Conservation (phyloP, 2,797 vertebrate genomes). For the Pelodytes ibericus region DNA sequence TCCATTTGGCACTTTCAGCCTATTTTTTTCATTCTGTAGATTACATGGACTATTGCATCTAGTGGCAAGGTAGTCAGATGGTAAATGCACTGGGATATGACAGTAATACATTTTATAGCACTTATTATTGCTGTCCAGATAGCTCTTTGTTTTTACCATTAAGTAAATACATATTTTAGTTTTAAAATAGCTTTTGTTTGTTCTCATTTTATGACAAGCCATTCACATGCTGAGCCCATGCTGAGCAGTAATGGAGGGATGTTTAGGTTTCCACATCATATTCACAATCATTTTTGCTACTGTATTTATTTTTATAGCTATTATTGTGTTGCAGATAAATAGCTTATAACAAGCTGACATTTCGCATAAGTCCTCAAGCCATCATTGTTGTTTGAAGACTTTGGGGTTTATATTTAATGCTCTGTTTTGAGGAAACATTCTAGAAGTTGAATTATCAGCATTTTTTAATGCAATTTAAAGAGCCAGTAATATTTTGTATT, state of each 20-base stretch:
- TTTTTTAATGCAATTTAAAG: too few relatives aligned
- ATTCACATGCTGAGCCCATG: slow-evolving; percentile 63
- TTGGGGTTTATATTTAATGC: too few relatives aligned
- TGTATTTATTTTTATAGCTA: background rate
- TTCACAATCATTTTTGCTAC: background rate
- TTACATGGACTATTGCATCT: slow-evolving; percentile 86
- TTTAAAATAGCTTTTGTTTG: slow-evolving; percentile 66
- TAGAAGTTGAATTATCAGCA: too few relatives aligned
- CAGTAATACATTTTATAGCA: slow-evolving; percentile 78
- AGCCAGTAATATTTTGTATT: too few relatives aligned
- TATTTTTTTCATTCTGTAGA: slow-evolving; percentile 77
- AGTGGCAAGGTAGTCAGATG: slow-evolving; percentile 81
- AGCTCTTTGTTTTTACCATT: slow-evolving; percentile 67
- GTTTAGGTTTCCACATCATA: slow-evolving; percentile 24
- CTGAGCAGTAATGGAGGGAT: slow-evolving; percentile 56
- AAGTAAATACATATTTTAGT: slow-evolving; percentile 63
- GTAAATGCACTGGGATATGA: slow-evolving; percentile 69
- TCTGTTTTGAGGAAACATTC: too few relatives aligned
- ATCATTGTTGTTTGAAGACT: too few relatives aligned
- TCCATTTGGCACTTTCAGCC: slow-evolving; percentile 74
- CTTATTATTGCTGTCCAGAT: slow-evolving; percentile 70
- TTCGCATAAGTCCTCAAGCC: too few relatives aligned
- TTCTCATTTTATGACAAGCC: slow-evolving; percentile 54
- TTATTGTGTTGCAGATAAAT: too few relatives aligned
- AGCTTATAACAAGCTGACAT: too few relatives aligned